A percentile compares a stretch with the other conserved stretches of the same genome.
Conservation (phyloP, 1,140 invertebrate species). For the Callitettix versicolor region DNA sequence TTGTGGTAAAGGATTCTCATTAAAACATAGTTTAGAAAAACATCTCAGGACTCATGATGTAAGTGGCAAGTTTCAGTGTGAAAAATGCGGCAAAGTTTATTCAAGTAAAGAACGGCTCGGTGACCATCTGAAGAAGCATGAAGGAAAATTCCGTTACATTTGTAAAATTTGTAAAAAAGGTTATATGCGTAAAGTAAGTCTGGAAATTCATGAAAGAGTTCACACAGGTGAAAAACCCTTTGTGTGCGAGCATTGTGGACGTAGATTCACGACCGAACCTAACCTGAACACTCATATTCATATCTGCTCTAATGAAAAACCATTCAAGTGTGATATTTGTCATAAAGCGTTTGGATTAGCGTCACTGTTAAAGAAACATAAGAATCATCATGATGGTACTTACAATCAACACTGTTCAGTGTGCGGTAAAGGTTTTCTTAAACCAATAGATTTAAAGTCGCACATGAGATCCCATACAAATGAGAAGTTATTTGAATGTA, state of each 20-base stretch:
- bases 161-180: slow-evolving; percentile 12
- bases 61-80: slow-evolving; percentile 3
- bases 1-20: slow-evolving; percentile 15
- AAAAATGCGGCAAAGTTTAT: slow-evolving; percentile 9
- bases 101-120: background rate
- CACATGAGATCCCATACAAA: slow-evolving; percentile 61
- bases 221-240: slow-evolving; percentile 22
- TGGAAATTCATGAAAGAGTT: slow-evolving; percentile 16
- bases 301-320: slow-evolving; percentile 2
- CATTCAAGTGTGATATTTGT: slow-evolving; percentile 8
- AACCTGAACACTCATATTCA: slow-evolving; percentile 7
- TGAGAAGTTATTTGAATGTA: slow-evolving; percentile 56
- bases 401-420: slow-evolving; percentile 30
- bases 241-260: slow-evolving; percentile 21
- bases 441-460: slow-evolving; percentile 62
- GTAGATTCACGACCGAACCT: slow-evolving; percentile 2
- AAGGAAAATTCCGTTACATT: background rate
- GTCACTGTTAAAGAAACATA: slow-evolving; percentile 7
- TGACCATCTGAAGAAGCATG: slow-evolving; percentile 4
- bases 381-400: background rate
- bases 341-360: background rate
- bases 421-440: slow-evolving; percentile 64
- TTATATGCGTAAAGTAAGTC: slow-evolving; percentile 3
- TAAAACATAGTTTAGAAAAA: slow-evolving; percentile 7
- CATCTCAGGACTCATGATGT: slow-evolving; percentile 7